Evolutionary conservation across 2,797 vertebrate genomes (phyloP).

Genomic region (Podarcis lilfordi): DNA sequence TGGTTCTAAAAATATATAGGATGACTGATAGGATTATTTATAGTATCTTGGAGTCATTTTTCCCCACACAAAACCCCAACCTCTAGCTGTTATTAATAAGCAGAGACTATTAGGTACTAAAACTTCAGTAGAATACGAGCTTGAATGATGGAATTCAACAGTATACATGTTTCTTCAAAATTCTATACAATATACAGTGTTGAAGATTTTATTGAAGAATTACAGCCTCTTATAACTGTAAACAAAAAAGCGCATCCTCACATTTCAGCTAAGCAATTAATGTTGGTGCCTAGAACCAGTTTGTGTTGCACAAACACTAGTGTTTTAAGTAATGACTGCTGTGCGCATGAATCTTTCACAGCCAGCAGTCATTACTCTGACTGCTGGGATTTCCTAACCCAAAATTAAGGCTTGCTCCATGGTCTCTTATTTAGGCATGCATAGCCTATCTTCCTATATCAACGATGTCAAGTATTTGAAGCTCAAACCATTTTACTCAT

Average conservation of each 20-base stretch:
- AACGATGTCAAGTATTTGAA: neutral
- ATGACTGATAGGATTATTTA: neutral
- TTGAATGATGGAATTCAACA: neutral
- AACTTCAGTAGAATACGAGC: neutral
- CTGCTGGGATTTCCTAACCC: neutral
- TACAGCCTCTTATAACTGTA: conserved; percentile 12
- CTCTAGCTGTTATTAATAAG: neutral
- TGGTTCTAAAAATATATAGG: neutral
- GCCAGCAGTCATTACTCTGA: neutral
- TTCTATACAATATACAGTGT: neutral
- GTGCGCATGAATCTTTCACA: neutral
- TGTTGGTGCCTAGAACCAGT: neutral
- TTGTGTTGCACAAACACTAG: no score
- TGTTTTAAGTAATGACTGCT: no score
- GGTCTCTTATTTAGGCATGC: neutral
- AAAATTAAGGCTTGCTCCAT: neutral
- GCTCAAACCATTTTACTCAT: neutral
- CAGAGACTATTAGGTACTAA: neutral
- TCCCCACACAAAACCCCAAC: neutral
- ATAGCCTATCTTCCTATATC: neutral
- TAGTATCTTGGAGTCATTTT: neutral
- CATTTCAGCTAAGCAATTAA: neutral
- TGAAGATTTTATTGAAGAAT: neutral
- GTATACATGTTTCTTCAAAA: neutral
- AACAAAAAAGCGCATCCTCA: conserved; percentile 8